A percentile compares a stretch with the other conserved stretches of the same genome.
Evolutionary conservation across 2,113 vertebrate species (phyloP).

Genomic region (Sylvicapra grimmia): DNA sequence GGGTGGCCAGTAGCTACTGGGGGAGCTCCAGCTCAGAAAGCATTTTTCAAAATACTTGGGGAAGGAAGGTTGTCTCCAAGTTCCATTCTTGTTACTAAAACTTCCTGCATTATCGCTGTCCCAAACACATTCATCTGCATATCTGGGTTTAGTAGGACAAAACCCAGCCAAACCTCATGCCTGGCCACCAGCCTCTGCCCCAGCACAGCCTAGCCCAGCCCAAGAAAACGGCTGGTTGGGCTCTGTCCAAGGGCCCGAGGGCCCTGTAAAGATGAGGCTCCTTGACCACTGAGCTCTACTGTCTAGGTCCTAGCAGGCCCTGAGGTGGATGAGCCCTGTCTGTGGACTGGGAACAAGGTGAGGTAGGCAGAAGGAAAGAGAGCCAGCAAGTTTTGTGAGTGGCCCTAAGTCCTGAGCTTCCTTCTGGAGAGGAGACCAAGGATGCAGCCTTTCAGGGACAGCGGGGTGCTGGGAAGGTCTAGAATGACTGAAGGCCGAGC

Average conservation of each 20-base stretch:
- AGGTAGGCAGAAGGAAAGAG: neutral
- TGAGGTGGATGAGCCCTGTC: neutral
- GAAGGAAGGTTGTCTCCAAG: neutral
- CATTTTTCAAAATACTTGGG: neutral
- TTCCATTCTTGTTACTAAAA: neutral
- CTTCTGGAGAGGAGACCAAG: neutral
- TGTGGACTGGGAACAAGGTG: neutral
- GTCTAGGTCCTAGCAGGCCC: neutral
- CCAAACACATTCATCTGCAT: neutral
- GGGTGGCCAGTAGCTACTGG: neutral
- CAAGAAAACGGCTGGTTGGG: conserved; percentile 55
- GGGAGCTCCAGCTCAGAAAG: neutral
- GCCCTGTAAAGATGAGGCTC: neutral
- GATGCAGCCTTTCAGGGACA: neutral
- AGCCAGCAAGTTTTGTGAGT: neutral
- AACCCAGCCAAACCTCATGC: conserved; percentile 36
- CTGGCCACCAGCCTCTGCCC: neutral
- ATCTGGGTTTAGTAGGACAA: conserved; percentile 6
- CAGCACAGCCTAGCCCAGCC: conserved; percentile 47
- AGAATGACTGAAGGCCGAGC: neutral
- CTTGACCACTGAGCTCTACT: neutral
- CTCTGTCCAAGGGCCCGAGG: conserved; percentile 41
- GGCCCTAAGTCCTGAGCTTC: neutral
- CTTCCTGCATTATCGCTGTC: neutral
- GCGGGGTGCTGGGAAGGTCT: neutral